phyloP scores from a whole-genome alignment of 2,113 vertebrate species.

The Caretta caretta region DNA sequence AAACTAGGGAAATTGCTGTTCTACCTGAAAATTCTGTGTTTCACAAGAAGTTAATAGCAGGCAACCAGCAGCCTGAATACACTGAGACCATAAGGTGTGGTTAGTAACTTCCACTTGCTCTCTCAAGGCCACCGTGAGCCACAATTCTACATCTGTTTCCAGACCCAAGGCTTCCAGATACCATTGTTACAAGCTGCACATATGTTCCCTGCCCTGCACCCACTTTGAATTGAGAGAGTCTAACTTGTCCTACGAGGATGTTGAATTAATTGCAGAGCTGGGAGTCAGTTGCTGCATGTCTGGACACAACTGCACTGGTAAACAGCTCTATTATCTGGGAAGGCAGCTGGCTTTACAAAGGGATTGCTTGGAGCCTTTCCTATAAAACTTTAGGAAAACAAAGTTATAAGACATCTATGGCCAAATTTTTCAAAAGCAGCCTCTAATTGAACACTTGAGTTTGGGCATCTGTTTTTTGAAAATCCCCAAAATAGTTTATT shows the following conservation, averaged over 20 bases:
- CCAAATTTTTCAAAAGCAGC: not conserved
- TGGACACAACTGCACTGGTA: not conserved
- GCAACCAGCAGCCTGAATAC: not conserved
- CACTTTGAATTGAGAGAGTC: not conserved
- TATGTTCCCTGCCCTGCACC: not conserved
- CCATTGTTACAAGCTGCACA: not conserved
- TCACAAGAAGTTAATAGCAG: not conserved
- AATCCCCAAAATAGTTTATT: not conserved
- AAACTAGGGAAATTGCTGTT: not conserved
- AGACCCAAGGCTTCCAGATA: fast-evolving
- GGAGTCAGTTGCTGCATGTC: not conserved
- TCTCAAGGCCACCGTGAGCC: not conserved
- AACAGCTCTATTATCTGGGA: not conserved
- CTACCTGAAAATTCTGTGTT: not conserved
- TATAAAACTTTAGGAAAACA: not conserved
- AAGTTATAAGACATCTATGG: fast-evolving
- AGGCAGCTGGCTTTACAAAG: not conserved
- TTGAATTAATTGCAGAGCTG: not conserved
- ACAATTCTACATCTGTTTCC: not conserved
- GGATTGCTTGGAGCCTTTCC: not conserved
- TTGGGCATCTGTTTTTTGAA: not conserved
- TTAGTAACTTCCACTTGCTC: not conserved
- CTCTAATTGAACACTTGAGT: not conserved
- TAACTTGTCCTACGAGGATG: not conserved
- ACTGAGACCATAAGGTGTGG: not conserved